phyloP scores from a whole-genome alignment of 92 coral and sea anemone genomes.

The Plumapathes pennacea region DNA sequence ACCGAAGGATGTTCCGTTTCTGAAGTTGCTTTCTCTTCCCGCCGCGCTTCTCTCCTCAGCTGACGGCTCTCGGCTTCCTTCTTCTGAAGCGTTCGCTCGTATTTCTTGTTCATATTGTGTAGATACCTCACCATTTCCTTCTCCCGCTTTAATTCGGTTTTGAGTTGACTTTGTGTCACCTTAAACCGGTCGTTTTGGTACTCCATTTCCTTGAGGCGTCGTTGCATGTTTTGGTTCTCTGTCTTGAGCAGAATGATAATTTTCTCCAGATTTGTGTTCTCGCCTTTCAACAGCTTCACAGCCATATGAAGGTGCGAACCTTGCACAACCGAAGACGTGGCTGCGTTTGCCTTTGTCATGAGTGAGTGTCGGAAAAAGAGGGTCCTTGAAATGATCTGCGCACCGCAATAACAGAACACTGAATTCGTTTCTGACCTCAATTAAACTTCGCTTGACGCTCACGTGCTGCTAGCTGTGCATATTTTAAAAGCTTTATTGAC shows the following conservation, averaged over 20 bases:
- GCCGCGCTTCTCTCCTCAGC: conserved; percentile 64
- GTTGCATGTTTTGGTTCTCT: conserved; percentile 78
- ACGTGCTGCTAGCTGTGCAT: no score
- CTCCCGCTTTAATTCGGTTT: conserved; percentile 77
- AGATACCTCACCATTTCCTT: conserved; percentile 83
- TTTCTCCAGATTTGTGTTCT: conserved; percentile 85
- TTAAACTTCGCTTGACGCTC: no score
- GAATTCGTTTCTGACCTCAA: no score
- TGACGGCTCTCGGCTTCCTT: conserved; percentile 82
- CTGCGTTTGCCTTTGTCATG: conserved; percentile 65
- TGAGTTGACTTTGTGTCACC: conserved; percentile 82
- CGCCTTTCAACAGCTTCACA: conserved; percentile 82
- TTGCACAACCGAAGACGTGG: conserved; percentile 71
- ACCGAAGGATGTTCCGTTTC: conserved; percentile 32
- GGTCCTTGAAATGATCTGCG: no score
- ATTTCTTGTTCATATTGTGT: conserved; percentile 77
- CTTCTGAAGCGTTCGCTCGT: conserved; percentile 85
- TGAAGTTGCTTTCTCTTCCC: conserved; percentile 14
- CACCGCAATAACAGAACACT: no score
- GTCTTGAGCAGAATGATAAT: conserved; percentile 80
- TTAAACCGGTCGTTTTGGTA: conserved; percentile 86
- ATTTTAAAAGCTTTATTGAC: no score
- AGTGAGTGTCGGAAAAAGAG: no score
- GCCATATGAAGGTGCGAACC: conserved; percentile 91
- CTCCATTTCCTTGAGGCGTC: conserved; percentile 78